Evolutionary conservation across 2,113 vertebrate species (phyloP), one percentile per base, ranked within the genome.

Genomic region (Boulengeromyrus knoepffleri): DNA sequence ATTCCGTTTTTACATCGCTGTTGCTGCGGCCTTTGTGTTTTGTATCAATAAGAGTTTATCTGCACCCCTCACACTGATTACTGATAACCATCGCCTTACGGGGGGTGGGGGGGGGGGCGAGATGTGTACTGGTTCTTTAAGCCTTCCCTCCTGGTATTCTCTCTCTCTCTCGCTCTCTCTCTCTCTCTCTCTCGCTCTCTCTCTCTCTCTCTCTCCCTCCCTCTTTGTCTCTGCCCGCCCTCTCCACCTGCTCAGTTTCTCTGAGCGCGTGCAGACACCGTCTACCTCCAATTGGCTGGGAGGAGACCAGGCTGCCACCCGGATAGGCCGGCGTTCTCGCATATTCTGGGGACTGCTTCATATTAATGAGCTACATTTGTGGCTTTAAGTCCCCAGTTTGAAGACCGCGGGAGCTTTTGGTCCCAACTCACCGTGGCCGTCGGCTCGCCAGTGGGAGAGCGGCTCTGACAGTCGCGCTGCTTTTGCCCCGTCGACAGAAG

Each of bases 341-440:
- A 97, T 98, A 98, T 98, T 97, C 96, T 97, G 97, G 96, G 93
- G 90, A 90, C 91, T 94, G 94, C 97, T 99, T 97, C 97, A 99
- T 99, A 99, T 98, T 99, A 96, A 99, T 99, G 96, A 99, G 97
- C 97, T 93, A 93, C 97, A 96, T 96, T 97, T 96, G 96, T 96
- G 97, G 97, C 97, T 99, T 98, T 97, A 98, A 98, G 98, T 98
- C 97, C 98, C 98, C 98, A 97, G 98, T 99, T 98, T 99, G 98
- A 96, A 96, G 97, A 95, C 96, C 95, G 95, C 94, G 96, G 96
- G 96, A 97, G 97, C 97, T 97, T 97, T 96, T 95, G 96, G 97
- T 98, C 97, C 97, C 97, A 95, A 97, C 98, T 96, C 97, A 96
- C 97, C 92, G 95, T 91, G 96, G 96, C 96, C 92, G 94, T 95